A percentile compares a stretch with the other conserved stretches of the same genome.
Evolutionary conservation across 2,113 vertebrate genomes (phyloP).

Genomic region (Zosterops japonicus): DNA sequence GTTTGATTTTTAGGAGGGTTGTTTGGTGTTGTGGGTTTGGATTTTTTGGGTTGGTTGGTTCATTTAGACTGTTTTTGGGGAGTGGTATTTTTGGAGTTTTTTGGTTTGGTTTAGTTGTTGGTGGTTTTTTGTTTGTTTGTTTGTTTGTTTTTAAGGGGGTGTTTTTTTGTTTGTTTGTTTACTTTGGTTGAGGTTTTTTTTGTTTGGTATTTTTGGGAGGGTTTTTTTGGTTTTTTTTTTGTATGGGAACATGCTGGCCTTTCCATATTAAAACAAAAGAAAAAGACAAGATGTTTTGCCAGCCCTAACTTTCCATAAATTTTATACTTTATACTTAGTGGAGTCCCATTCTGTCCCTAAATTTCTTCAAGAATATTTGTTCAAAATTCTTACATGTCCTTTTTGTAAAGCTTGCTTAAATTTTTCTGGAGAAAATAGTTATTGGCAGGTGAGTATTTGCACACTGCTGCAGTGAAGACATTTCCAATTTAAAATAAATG

Average conservation of each 20-base stretch:
- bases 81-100: background rate
- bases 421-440: background rate
- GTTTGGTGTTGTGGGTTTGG: background rate
- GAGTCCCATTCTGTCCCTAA: background rate
- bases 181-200: background rate
- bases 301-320: background rate
- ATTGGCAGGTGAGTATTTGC: background rate
- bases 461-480: background rate
- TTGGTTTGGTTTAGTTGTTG: background rate
- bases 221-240: background rate
- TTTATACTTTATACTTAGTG: background rate
- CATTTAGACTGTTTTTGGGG: background rate
- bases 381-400: background rate
- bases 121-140: background rate
- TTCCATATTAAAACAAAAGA: background rate
- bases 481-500: background rate
- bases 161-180: too few species aligned
- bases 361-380: background rate
- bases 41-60: background rate
- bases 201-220: too few species aligned
- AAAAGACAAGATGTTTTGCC: background rate
- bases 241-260: rapidly evolving
- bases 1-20: rapidly evolving
- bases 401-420: background rate
- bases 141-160: background rate